Conservation (phyloP, 64 coral and sea anemone genomes). For the Montipora foliosa region DNA sequence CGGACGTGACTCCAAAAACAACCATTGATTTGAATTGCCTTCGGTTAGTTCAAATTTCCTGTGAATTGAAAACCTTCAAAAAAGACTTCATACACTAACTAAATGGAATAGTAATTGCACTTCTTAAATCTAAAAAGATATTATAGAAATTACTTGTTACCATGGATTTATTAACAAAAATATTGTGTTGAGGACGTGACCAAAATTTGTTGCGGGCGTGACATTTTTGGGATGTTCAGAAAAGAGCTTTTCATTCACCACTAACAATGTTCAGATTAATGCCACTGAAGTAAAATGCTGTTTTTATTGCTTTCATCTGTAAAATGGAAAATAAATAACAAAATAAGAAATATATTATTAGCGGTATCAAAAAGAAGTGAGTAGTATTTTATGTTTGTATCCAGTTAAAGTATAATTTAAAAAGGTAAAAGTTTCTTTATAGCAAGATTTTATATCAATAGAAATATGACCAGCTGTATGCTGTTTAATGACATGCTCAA, state of each 20-base stretch:
- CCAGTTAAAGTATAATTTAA: not conserved
- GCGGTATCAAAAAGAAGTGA: slow-evolving; percentile 15
- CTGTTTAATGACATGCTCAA: slow-evolving; percentile 36
- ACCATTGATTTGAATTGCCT: slow-evolving; percentile 6
- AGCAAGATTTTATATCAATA: not conserved
- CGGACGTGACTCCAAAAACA: slow-evolving; percentile 8
- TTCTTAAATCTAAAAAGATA: too few relatives aligned
- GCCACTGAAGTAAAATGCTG: slow-evolving; percentile 21
- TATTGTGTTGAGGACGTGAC: too few relatives aligned
- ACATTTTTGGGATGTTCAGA: too few relatives aligned
- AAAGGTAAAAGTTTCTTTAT: not conserved
- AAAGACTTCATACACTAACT: too few relatives aligned
- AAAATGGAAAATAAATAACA: not conserved
- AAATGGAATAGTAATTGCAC: too few relatives aligned
- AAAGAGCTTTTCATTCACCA: slow-evolving; percentile 15
- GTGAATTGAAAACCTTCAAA: too few relatives aligned
- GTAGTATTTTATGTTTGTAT: slow-evolving; percentile 5
- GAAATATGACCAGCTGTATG: slow-evolving; percentile 32
- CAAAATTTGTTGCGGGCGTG: too few relatives aligned
- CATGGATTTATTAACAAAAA: too few relatives aligned
- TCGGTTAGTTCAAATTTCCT: too few relatives aligned
- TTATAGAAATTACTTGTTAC: too few relatives aligned
- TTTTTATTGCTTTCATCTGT: too few relatives aligned
- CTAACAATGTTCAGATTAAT: slow-evolving; percentile 8
- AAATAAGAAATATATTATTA: not conserved